Conservation (phyloP, 2,888 invertebrate species). For the Monoplex corrugatus region DNA sequence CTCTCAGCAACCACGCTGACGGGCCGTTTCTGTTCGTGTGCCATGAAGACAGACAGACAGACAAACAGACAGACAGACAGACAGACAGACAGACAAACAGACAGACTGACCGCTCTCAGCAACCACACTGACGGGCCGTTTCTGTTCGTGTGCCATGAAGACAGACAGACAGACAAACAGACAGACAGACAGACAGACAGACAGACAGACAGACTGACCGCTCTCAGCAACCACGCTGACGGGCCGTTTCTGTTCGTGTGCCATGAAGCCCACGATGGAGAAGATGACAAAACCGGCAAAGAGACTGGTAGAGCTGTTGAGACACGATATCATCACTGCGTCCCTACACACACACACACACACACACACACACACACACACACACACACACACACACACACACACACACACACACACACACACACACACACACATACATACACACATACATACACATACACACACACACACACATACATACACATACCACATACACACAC, state of each 20-base stretch:
- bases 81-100: too few species aligned
- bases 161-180: too few species aligned
- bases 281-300: conserved; percentile 79
- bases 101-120: too few species aligned
- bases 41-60: too few species aligned
- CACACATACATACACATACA: neutral
- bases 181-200: neutral
- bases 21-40: too few species aligned
- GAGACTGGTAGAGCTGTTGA: conserved; percentile 79
- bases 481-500: neutral
- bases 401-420: conserved; percentile 28
- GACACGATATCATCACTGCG: conserved; percentile 72
- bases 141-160: too few species aligned
- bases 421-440: conserved; percentile 17
- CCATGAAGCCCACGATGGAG: conserved; percentile 78
- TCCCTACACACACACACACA: conserved; percentile 68
- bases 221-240: conserved; percentile 75
- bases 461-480: neutral
- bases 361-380: neutral
- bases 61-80: too few species aligned
- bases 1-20: too few species aligned
- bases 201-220: conserved; percentile 61
- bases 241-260: conserved; percentile 68
- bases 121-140: too few species aligned
- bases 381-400: conserved; percentile 6